phyloP scores from a whole-genome alignment of 2,888 invertebrate genomes.

The Danaus chrysippus region DNA sequence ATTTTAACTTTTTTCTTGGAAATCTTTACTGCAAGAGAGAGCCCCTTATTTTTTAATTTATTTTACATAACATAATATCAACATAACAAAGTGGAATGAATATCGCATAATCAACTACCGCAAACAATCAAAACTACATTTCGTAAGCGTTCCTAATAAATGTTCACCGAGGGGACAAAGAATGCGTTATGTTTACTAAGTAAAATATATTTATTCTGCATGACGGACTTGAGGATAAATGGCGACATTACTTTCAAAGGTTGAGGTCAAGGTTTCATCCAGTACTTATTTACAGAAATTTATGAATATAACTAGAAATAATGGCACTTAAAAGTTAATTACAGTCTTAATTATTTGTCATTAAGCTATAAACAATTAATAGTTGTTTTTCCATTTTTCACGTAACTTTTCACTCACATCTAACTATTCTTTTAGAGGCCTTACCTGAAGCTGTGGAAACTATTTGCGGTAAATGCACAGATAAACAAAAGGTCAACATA shows the following conservation, averaged over 20 bases:
- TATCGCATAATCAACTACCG: not conserved
- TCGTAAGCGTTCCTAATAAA: constrained; percentile 17
- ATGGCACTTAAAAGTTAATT: constrained; percentile 11
- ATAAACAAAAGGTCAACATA: constrained; percentile 81
- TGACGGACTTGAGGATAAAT: constrained; percentile 42
- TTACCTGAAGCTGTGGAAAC: constrained; percentile 85
- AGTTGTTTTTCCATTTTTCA: not conserved
- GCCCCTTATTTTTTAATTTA: too few species aligned
- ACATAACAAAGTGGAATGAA: too few species aligned
- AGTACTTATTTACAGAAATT: constrained; percentile 29
- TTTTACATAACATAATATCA: too few species aligned
- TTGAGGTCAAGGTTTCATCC: constrained; percentile 28
- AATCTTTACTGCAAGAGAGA: too few species aligned
- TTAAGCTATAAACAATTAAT: not conserved
- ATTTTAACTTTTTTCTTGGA: too few species aligned
- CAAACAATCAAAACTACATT: constrained; percentile 12
- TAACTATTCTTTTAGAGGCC: constrained; percentile 72
- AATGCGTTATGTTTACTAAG: constrained; percentile 27
- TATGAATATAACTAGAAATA: constrained; percentile 2
- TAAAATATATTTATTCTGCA: constrained; percentile 25
- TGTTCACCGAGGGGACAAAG: constrained; percentile 17
- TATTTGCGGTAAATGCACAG: constrained; percentile 83
- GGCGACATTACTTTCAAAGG: constrained; percentile 30
- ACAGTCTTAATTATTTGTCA: not conserved
- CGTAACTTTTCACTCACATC: not conserved